These are phyloP conservation scores for Potorous gilbertii DNA, from an alignment of 2,797 vertebrate genomes.

Conservation along the genomic window DNA sequence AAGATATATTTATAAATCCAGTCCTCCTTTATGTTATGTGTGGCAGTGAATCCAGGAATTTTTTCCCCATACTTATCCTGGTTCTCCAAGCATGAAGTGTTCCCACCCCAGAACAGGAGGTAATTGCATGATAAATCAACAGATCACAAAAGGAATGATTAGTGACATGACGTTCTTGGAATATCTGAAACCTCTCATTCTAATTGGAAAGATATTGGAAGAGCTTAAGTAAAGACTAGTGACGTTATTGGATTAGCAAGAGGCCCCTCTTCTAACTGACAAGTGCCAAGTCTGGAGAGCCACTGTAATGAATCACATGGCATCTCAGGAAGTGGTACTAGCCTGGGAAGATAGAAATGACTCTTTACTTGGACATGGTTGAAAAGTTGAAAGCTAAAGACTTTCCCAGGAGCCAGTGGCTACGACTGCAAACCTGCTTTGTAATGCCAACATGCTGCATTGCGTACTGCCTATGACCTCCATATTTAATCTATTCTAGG, in stretches of 20 bases:
- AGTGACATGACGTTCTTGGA: background rate
- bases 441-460: background rate
- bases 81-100: background rate
- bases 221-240: background rate
- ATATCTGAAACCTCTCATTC: background rate
- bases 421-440: background rate
- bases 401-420: background rate
- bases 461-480: background rate
- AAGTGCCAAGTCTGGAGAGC: background rate
- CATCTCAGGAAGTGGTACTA: background rate
- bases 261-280: background rate
- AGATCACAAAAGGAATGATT: background rate
- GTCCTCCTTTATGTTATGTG: background rate
- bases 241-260: background rate
- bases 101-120: background rate
- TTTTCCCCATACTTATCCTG: background rate
- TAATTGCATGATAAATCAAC: background rate
- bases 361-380: background rate
- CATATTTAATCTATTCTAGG: background rate
- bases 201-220: background rate
- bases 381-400: background rate
- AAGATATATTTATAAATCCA: background rate
- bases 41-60: background rate
- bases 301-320: background rate
- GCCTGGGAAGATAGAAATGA: background rate